These are phyloP conservation scores for Thecophora atra DNA, from an alignment of 2,888 invertebrate species.

Conservation along the genomic window DNA sequence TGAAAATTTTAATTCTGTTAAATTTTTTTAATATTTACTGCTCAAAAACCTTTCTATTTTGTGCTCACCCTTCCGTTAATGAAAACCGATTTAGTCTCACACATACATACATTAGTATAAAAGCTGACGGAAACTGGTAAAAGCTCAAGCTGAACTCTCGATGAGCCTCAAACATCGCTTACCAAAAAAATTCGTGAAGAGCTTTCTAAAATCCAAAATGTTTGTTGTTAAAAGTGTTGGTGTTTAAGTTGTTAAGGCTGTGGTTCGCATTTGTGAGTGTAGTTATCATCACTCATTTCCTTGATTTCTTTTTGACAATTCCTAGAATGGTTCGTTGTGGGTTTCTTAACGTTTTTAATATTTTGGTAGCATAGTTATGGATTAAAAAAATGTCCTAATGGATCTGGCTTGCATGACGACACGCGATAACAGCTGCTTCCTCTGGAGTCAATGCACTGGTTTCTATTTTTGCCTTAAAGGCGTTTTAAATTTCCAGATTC, in stretches of 20 bases:
- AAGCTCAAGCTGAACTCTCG: not conserved
- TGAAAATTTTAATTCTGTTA: too few relatives aligned
- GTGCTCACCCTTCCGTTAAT: too few relatives aligned
- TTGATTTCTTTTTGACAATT: too few relatives aligned
- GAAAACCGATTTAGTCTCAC: too few relatives aligned
- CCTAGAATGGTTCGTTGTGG: not conserved
- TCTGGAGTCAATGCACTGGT: slow-evolving; percentile 9
- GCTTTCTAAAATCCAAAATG: not conserved
- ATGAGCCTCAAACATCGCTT: not conserved
- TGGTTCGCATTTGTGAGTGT: not conserved
- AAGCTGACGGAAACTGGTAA: too few relatives aligned
- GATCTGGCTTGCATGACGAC: slow-evolving; percentile 30
- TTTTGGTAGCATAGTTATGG: not conserved
- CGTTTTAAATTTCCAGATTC: too few relatives aligned
- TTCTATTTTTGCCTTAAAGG: not conserved
- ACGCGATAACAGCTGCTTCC: slow-evolving; percentile 4
- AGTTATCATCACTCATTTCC: too few relatives aligned
- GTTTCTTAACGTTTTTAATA: not conserved
- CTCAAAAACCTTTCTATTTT: too few relatives aligned
- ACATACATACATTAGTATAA: too few relatives aligned
- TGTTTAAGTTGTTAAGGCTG: not conserved
- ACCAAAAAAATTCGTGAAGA: not conserved
- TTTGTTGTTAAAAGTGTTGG: not conserved
- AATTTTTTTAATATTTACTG: too few relatives aligned
- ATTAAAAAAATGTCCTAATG: slow-evolving; percentile 18